phyloP scores from a whole-genome alignment of 2,888 invertebrate genomes.

The Tridacna gigas region DNA sequence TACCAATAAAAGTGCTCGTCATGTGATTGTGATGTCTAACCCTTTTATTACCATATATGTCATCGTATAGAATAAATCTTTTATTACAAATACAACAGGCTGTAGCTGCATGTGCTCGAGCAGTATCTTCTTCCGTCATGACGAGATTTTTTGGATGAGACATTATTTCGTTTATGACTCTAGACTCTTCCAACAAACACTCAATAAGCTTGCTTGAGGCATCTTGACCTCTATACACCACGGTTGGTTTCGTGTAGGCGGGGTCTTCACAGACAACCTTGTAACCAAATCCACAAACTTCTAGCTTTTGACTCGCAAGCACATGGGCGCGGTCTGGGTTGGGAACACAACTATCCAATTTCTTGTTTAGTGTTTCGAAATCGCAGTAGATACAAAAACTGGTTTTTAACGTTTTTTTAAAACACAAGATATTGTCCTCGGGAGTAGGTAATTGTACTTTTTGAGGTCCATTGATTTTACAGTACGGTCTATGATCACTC shows the following conservation, averaged over 20 bases:
- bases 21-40: conserved; percentile 25
- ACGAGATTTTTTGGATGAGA: conserved; percentile 32
- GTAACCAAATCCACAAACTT: conserved; percentile 42
- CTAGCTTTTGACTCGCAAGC: conserved; percentile 12
- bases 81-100: conserved; percentile 39
- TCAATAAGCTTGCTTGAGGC: conserved; percentile 36
- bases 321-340: background rate
- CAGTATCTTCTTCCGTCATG: conserved; percentile 24
- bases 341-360: conserved; percentile 30
- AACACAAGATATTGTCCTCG: conserved; percentile 52
- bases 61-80: background rate
- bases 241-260: conserved; percentile 44
- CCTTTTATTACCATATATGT: background rate
- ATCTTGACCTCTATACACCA: conserved; percentile 43
- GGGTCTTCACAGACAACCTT: conserved; percentile 42
- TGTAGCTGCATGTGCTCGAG: conserved; percentile 6
- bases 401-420: conserved; percentile 51
- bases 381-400: conserved; percentile 58
- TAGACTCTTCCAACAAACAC: conserved; percentile 38
- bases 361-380: conserved; percentile 47
- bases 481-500: conserved; percentile 42
- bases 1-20: conserved; percentile 17
- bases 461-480: conserved; percentile 47
- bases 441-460: conserved; percentile 50
- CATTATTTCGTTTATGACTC: conserved; percentile 39